Evolutionary conservation across 2,797 vertebrate species (phyloP).

Genomic region (Molossus alvarezi): DNA sequence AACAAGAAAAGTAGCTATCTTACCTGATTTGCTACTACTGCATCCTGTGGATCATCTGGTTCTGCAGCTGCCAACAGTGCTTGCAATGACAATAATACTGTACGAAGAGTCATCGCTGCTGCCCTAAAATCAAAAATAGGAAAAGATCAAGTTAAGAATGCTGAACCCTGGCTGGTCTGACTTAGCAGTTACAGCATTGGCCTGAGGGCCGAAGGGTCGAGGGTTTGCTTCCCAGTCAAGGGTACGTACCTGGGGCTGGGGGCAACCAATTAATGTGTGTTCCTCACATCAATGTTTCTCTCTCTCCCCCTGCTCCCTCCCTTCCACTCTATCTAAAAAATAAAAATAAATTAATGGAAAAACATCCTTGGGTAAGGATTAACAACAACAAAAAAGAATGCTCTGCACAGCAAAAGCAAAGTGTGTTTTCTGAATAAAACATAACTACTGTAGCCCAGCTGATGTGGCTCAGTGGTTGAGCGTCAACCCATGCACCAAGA

Average conservation of each 20-base stretch:
- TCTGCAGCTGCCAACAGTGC: slow-evolving; percentile 98
- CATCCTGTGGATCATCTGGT: slow-evolving; percentile 99
- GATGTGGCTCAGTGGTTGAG: no score
- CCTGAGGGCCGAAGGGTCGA: no score
- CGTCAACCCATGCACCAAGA: no score
- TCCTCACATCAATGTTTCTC: no score
- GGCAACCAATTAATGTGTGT: no score
- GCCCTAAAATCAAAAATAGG: slow-evolving; percentile 92
- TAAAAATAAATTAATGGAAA: no score
- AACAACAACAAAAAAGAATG: background rate
- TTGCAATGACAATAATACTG: slow-evolving; percentile 99
- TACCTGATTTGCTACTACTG: slow-evolving; percentile 99
- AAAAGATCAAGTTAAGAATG: slow-evolving; percentile 73
- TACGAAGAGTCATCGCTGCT: slow-evolving; percentile 99
- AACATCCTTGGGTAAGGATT: no score
- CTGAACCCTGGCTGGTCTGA: background rate
- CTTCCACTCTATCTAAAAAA: no score
- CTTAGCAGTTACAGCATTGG: no score
- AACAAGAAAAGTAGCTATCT: slow-evolving; percentile 49
- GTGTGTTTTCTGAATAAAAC: background rate
- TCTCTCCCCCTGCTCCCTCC: no score
- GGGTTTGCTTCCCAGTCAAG: no score
- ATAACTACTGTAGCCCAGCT: background rate
- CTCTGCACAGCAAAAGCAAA: background rate
- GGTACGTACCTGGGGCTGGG: no score